Percentiles rank a stretch among this genome's conserved stretches.
Evolutionary conservation across 2,113 vertebrate species (phyloP).

Genomic region (Phaethon lepturus): DNA sequence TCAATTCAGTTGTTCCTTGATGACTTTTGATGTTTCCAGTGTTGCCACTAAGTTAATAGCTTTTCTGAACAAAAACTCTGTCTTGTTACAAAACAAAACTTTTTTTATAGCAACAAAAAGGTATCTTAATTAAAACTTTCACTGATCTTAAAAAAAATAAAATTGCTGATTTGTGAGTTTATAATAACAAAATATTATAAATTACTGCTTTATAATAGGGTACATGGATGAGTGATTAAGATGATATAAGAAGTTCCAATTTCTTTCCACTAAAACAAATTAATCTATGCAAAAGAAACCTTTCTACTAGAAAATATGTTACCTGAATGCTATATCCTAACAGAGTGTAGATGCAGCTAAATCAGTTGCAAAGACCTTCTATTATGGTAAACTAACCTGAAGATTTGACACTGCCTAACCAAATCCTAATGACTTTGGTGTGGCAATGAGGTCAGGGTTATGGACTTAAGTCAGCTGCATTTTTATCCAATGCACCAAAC

Average conservation of each 20-base stretch:
- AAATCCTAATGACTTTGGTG: neutral
- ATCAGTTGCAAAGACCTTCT: neutral
- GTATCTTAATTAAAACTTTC: neutral
- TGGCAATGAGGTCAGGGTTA: neutral
- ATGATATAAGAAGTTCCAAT: slow-evolving; percentile 30
- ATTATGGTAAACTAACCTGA: neutral
- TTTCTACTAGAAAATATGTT: slow-evolving; percentile 1
- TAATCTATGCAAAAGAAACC: neutral
- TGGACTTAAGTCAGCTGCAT: neutral
- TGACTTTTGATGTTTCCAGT: neutral
- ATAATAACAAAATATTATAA: neutral
- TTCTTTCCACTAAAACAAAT: neutral
- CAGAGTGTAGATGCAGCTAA: neutral
- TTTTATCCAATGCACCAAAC: neutral
- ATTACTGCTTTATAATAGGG: neutral
- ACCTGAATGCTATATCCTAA: neutral
- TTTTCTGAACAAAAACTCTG: slow-evolving; percentile 18
- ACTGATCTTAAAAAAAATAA: neutral
- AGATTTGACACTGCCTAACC: neutral
- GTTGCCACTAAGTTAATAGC: neutral
- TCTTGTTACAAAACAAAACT: neutral
- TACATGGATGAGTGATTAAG: neutral
- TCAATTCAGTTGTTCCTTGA: neutral
- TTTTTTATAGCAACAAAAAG: neutral
- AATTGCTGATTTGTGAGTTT: neutral